Evolutionary conservation across 1,140 invertebrate species (phyloP).

Genomic region (Panagrolaimus sp.): DNA sequence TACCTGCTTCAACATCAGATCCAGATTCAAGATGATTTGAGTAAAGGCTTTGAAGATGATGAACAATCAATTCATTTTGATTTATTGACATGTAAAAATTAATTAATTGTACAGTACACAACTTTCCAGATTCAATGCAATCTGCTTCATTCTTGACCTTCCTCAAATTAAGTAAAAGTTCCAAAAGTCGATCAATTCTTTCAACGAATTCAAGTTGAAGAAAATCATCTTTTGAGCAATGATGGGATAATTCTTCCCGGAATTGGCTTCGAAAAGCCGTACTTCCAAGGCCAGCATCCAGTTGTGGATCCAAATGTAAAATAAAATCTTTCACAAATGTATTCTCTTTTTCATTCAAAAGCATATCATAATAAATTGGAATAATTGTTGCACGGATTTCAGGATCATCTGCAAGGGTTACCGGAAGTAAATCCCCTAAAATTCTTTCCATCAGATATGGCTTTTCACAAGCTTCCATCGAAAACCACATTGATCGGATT

Average conservation of each 20-base stretch:
- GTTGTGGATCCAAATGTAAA: slow-evolving; percentile 78
- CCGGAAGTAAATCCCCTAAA: slow-evolving; percentile 5
- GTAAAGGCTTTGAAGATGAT: slow-evolving; percentile 87
- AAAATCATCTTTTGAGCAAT: slow-evolving; percentile 28
- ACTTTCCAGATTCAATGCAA: slow-evolving; percentile 84
- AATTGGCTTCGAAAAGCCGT: slow-evolving; percentile 73
- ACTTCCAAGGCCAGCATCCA: slow-evolving; percentile 73
- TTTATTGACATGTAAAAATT: slow-evolving; percentile 87
- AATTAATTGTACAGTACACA: slow-evolving; percentile 88
- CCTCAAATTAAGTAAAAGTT: slow-evolving; percentile 76
- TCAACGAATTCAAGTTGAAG: slow-evolving; percentile 70
- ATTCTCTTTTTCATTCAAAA: slow-evolving; percentile 73
- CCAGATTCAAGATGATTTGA: slow-evolving; percentile 79
- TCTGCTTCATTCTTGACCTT: slow-evolving; percentile 72
- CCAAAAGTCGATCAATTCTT: slow-evolving; percentile 72
- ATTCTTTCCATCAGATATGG: background rate
- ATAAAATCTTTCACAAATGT: slow-evolving; percentile 79
- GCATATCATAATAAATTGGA: slow-evolving; percentile 96
- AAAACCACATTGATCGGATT: slow-evolving; percentile 7
- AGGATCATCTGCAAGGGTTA: background rate
- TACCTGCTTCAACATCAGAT: slow-evolving; percentile 82
- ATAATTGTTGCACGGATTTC: slow-evolving; percentile 73
- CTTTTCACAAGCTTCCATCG: background rate
- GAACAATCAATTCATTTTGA: slow-evolving; percentile 87
- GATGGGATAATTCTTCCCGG: slow-evolving; percentile 64